A percentile compares a stretch with the other conserved stretches of the same genome.
Evolutionary conservation across 1,140 invertebrate species (phyloP).

Genomic region (Chrysomallon squamiferum): DNA sequence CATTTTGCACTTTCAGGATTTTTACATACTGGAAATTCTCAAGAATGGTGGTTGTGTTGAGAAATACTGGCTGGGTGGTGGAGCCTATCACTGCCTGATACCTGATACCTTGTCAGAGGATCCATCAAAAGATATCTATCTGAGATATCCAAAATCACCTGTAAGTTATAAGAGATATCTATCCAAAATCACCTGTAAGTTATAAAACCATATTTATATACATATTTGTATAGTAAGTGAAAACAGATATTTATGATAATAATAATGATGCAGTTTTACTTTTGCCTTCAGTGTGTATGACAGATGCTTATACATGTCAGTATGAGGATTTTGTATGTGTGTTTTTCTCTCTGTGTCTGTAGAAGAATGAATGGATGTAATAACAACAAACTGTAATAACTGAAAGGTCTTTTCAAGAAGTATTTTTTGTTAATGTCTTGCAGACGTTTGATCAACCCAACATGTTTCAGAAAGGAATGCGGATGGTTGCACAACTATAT

Average conservation of each 20-base stretch:
- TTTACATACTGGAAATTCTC: constrained; percentile 35
- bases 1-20: constrained; percentile 17
- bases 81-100: constrained; percentile 31
- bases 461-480: constrained; percentile 38
- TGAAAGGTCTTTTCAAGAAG: too few species aligned
- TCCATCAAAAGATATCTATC: constrained; percentile 16
- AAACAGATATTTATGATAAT: too few species aligned
- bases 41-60: constrained; percentile 35
- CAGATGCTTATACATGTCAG: too few species aligned
- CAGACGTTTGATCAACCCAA: constrained; percentile 39
- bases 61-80: constrained; percentile 42
- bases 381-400: too few species aligned
- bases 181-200: too few species aligned
- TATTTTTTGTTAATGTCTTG: constrained; percentile 12
- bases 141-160: constrained; percentile 49
- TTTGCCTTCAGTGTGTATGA: too few species aligned
- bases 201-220: too few species aligned
- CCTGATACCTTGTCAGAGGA: constrained; percentile 8
- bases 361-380: too few species aligned
- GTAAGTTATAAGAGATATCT: constrained; percentile 33
- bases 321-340: too few species aligned
- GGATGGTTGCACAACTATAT: constrained; percentile 24
- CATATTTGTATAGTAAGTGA: too few species aligned
- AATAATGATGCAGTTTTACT: too few species aligned
- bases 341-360: too few species aligned